Conservation (phyloP, 2,888 invertebrate species). For the Polydrusus cervinus region DNA sequence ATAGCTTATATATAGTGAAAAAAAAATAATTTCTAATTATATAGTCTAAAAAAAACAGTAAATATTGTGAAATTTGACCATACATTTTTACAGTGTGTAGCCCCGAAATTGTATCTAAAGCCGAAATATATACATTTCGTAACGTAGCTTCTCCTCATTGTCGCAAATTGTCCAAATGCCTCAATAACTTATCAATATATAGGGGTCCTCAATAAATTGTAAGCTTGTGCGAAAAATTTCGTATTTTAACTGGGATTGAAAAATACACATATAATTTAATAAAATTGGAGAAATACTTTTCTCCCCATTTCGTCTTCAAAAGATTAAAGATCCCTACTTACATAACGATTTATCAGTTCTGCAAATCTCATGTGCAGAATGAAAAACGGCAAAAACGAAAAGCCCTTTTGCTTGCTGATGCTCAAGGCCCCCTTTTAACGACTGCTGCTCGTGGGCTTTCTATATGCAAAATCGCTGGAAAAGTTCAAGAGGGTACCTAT, state of each 20-base stretch:
- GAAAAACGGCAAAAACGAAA: slow-evolving; percentile 54
- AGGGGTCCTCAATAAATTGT: no score
- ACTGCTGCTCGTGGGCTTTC: slow-evolving; percentile 54
- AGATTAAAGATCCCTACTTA: slow-evolving; percentile 55
- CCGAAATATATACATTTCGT: no score
- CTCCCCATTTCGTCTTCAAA: slow-evolving; percentile 24
- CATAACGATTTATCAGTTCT: slow-evolving; percentile 55
- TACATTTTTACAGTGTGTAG: no score
- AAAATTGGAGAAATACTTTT: slow-evolving; percentile 33
- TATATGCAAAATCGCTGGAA: slow-evolving; percentile 55
- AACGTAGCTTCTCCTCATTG: no score
- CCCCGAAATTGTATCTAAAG: no score
- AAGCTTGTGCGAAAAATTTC: no score
- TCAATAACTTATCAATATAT: no score
- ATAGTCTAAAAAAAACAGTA: no score
- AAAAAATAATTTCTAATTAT: no score
- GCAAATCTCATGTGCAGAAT: slow-evolving; percentile 55
- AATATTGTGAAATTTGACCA: no score
- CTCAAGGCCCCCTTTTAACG: slow-evolving; percentile 53
- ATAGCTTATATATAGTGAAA: no score
- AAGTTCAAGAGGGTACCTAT: slow-evolving; percentile 46
- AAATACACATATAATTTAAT: slow-evolving; percentile 42
- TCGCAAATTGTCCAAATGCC: no score
- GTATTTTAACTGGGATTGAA: not conserved
- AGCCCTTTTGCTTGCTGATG: slow-evolving; percentile 36